These are phyloP conservation scores for Dipodomys spectabilis DNA, from an alignment of 2,113 vertebrate species.

Conservation along the genomic window DNA sequence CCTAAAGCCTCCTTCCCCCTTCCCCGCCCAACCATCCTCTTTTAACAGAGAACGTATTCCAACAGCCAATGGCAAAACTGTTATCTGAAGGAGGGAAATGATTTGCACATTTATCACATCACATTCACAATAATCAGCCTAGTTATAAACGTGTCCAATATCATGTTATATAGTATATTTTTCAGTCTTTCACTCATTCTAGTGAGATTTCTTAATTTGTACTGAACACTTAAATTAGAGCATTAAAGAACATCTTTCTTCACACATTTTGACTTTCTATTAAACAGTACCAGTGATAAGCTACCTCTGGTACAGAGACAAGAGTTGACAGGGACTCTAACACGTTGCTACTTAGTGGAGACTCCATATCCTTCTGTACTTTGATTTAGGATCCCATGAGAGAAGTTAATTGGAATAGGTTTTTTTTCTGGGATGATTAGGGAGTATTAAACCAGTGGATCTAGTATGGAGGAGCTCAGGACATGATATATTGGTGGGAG, in stretches of 20 bases:
- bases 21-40: background rate
- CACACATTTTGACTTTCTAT: conserved; percentile 56
- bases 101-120: background rate
- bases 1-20: too few species aligned
- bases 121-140: conserved; percentile 32
- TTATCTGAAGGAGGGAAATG: conserved; percentile 35
- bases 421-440: background rate
- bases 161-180: conserved; percentile 42
- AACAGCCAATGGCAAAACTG: background rate
- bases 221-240: conserved; percentile 47
- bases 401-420: background rate
- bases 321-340: background rate
- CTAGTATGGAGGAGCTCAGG: background rate
- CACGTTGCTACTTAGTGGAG: background rate
- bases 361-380: background rate
- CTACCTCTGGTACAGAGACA: background rate
- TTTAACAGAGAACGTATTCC: conserved; percentile 57
- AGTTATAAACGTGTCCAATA: conserved; percentile 9
- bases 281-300: conserved; percentile 31
- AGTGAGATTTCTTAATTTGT: conserved; percentile 56
- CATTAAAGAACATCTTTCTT: conserved; percentile 18
- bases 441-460: background rate
- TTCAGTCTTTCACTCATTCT: conserved; percentile 38
- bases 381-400: background rate
- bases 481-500: background rate